Percentiles rank a stretch among this genome's conserved stretches.
phyloP scores from a whole-genome alignment of 2,113 vertebrate species.

The Acrocephalus kingi region DNA sequence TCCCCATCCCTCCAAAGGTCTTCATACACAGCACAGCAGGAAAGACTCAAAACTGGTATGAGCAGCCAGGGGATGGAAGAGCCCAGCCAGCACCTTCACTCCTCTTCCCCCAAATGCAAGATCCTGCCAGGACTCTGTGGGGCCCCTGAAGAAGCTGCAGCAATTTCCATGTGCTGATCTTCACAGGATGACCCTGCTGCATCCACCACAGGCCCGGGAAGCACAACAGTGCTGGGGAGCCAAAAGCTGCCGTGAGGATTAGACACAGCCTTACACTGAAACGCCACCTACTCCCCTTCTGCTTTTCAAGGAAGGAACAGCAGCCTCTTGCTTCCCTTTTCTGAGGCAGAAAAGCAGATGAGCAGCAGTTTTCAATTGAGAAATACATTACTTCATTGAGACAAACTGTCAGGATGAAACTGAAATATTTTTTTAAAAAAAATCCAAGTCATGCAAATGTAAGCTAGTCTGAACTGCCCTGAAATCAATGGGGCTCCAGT shows the following conservation, averaged over 20 bases:
- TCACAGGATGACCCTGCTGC: background rate
- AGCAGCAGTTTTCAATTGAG: slow-evolving; percentile 18
- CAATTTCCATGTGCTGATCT: background rate
- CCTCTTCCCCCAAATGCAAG: background rate
- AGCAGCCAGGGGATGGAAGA: background rate
- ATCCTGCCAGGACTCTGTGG: background rate
- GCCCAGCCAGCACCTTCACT: background rate
- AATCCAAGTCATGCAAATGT: background rate
- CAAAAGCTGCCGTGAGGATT: background rate
- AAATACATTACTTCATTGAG: slow-evolving; percentile 24
- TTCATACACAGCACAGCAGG: fast-evolving
- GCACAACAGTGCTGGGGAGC: background rate
- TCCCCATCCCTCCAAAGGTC: background rate
- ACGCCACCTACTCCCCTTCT: background rate
- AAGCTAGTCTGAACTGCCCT: background rate
- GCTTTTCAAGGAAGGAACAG: background rate
- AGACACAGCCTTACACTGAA: background rate
- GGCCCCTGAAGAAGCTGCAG: background rate
- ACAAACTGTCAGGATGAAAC: background rate
- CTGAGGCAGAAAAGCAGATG: slow-evolving; percentile 21
- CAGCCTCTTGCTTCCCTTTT: slow-evolving; percentile 17
- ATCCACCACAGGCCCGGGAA: background rate
- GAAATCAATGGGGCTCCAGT: background rate
- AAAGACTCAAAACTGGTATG: fast-evolving
- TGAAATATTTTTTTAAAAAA: background rate